Evolutionary conservation across 1,140 invertebrate genomes (phyloP).

Genomic region (Scaptodrosophila lebanonensis): DNA sequence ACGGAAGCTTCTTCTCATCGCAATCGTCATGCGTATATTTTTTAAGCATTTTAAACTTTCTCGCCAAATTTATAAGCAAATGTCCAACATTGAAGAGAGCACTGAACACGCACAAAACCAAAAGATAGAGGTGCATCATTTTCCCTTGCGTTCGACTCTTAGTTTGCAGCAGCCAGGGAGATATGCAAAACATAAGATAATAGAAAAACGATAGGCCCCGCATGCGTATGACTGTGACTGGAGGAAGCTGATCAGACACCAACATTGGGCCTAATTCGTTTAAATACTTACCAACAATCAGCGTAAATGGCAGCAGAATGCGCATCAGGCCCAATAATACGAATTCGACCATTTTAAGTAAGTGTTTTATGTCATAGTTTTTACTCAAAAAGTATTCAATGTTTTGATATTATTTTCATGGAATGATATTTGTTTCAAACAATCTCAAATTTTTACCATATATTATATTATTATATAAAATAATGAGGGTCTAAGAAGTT

Average conservation of each 20-base stretch:
- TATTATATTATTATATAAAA: too few relatives aligned
- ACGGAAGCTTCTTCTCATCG: neutral
- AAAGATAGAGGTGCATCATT: constrained; percentile 16
- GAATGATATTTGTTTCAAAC: too few relatives aligned
- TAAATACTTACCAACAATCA: constrained; percentile 41
- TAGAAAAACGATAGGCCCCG: constrained; percentile 49
- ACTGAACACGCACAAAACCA: constrained; percentile 13
- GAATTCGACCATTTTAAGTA: constrained; percentile 21
- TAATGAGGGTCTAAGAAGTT: too few relatives aligned
- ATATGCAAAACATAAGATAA: constrained; percentile 36
- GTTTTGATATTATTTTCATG: too few relatives aligned
- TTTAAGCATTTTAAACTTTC: constrained; percentile 4
- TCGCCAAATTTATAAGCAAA: constrained; percentile 20
- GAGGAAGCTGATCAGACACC: too few relatives aligned
- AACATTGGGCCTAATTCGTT: too few relatives aligned
- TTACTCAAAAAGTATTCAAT: too few relatives aligned
- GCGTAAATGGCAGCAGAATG: constrained; percentile 24
- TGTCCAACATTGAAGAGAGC: constrained; percentile 16
- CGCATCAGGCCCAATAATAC: constrained; percentile 24
- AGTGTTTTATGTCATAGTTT: too few relatives aligned
- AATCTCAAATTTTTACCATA: too few relatives aligned
- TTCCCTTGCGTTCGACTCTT: neutral
- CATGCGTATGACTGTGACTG: constrained; percentile 40
- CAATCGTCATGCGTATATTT: neutral
- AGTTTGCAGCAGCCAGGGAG: constrained; percentile 43